Conservation (phyloP, 2,797 vertebrate species). For the Platalea minor region DNA sequence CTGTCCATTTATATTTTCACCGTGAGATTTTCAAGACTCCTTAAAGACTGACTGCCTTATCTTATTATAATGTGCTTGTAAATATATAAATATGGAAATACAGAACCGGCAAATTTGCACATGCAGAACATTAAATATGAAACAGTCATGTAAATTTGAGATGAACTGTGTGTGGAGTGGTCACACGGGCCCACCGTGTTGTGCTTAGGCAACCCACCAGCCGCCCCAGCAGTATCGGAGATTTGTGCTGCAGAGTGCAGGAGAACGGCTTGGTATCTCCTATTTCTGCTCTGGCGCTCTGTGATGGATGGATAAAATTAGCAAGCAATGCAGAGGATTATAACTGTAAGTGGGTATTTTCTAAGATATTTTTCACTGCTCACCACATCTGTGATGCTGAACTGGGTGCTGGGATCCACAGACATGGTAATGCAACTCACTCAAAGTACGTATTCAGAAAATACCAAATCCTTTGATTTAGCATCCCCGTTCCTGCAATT, state of each 20-base stretch:
- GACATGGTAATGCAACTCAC: neutral
- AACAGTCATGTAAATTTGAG: neutral
- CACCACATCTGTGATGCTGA: neutral
- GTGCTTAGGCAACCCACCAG: neutral
- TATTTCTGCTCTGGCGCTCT: neutral
- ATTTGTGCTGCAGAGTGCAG: neutral
- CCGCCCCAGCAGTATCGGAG: accelerated
- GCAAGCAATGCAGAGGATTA: neutral
- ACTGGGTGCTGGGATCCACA: neutral
- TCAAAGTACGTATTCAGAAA: neutral
- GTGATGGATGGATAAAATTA: neutral
- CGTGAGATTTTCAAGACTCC: neutral
- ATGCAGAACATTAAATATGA: neutral
- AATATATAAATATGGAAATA: neutral
- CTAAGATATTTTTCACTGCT: neutral
- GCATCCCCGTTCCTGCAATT: neutral
- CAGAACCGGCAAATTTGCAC: neutral
- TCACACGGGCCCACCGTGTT: neutral
- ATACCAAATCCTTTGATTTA: neutral
- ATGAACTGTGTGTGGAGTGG: neutral
- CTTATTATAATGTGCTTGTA: neutral
- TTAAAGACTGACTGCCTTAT: neutral
- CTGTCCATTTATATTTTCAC: neutral
- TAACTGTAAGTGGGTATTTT: neutral
- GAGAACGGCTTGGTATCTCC: accelerated